phyloP scores from a whole-genome alignment of 2,113 vertebrate species.

The Illadopsis cleaveri region DNA sequence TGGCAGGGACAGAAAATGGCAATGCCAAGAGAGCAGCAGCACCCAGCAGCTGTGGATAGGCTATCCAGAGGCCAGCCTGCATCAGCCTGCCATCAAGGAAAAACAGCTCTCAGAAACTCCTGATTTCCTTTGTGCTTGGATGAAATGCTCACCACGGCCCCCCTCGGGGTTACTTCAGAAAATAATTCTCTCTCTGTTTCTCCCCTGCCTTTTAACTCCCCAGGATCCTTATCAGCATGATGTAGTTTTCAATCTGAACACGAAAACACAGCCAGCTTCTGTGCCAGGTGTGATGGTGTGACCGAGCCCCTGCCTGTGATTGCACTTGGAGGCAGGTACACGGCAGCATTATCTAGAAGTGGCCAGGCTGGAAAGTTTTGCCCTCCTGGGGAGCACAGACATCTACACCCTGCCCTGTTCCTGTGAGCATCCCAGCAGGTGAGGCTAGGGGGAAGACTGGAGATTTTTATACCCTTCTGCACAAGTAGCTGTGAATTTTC shows the following conservation, averaged over 20 bases:
- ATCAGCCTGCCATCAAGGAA: background rate
- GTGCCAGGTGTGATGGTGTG: background rate
- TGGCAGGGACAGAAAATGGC: background rate
- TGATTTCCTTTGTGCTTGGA: background rate
- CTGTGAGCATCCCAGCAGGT: background rate
- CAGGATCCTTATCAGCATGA: background rate
- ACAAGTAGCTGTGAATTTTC: background rate
- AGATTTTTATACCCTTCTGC: background rate
- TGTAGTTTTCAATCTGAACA: background rate
- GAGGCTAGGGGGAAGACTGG: background rate
- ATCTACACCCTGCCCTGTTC: background rate
- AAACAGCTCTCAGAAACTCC: background rate
- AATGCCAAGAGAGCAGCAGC: background rate
- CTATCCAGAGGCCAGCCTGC: background rate
- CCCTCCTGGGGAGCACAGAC: background rate
- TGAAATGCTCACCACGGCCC: background rate
- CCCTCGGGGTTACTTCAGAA: background rate
- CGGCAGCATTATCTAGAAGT: fast-evolving
- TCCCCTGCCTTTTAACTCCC: background rate
- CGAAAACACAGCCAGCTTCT: background rate
- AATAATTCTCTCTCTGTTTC: background rate
- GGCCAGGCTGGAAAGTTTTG: background rate
- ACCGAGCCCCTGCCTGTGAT: background rate
- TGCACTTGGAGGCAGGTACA: background rate
- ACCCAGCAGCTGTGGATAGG: background rate